phyloP scores from a whole-genome alignment of 37 sponge, comb jelly and placozoan genomes.

The Trichoplax adhaerens region DNA sequence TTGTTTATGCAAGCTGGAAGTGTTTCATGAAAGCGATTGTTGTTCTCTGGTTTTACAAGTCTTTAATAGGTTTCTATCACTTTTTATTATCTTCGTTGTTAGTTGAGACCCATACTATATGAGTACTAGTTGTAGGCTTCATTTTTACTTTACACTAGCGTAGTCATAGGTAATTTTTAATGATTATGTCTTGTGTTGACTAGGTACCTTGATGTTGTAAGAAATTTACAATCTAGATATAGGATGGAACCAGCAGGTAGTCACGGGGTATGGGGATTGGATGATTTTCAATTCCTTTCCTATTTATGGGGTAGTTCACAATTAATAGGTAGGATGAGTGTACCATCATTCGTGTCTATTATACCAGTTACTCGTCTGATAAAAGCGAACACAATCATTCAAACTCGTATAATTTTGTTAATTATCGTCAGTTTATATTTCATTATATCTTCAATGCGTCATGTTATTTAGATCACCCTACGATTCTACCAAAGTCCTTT shows the following conservation, averaged over 20 bases:
- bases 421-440: too few species aligned
- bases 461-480: conserved; percentile 8
- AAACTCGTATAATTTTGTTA: too few species aligned
- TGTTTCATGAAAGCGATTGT: conserved; percentile 29
- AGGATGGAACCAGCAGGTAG: conserved; percentile 94
- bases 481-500: conserved; percentile 30
- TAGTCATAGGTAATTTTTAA: background rate
- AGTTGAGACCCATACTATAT: conserved; percentile 1
- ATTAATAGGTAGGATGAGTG: conserved; percentile 36
- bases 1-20: conserved; percentile 73
- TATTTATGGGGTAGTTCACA: conserved; percentile 90
- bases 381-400: too few species aligned
- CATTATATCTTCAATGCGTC: too few species aligned
- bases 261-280: conserved; percentile 98
- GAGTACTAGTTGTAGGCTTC: background rate
- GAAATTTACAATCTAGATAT: conserved; percentile 59
- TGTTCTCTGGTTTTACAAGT: conserved; percentile 44
- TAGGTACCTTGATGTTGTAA: conserved; percentile 58
- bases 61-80: background rate
- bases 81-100: background rate
- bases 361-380: too few species aligned
- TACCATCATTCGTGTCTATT: too few species aligned
- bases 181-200: conserved; percentile 9
- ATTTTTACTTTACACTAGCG: background rate
- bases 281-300: conserved; percentile 92